Base-by-base conservation (phyloP, 1,140 invertebrate species). In the Orius insidiosus region DNA sequence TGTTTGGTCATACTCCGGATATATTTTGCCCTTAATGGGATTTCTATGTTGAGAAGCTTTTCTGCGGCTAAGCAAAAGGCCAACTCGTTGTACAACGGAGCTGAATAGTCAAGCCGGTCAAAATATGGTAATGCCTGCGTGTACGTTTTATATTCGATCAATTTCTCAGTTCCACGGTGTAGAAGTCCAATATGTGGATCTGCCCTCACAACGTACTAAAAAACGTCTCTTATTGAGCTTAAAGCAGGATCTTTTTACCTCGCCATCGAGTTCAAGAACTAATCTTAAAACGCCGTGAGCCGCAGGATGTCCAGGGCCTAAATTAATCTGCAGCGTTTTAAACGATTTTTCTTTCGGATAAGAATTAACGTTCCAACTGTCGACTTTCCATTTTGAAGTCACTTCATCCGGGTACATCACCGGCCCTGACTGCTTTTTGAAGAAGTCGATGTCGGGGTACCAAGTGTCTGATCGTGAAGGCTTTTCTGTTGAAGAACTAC, bases 21-120 rank as follows among this genome's bases (percentile, higher is more conserved):
- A n/a, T 86, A 98, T 64, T 98, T 95, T 0, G 92, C 95, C 51
- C 95, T 65, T 0, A 81, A 52, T 0, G 95, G 94, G 40, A 51
- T n/a, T n/a, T n/a, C n/a, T n/a, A n/a, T n/a, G n/a, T n/a, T n/a
- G n/a, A n/a, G n/a, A n/a, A 98, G 66, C 59, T 96, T 98, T 62
- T 98, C n/a, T n/a, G n/a, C n/a, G n/a, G n/a, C n/a, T 44, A 98
- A 58, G 8, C 89, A 90, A 65, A 83, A 98, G n/a, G 84, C 87
- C 58, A 97, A 90, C 62, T 98, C 94, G 63, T 97, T 98, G 65
- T 82, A 88, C 94, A 98, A 97, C 92, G 97, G 97, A 1, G 92
- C 96, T 0, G 96, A 89, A 60, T 98, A 98, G 64, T 98, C 94
- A 9, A 98, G 68, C 2, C 94, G 76, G 68, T 98, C 94, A 61